Evolutionary conservation across 2,113 vertebrate species (phyloP).

Genomic region (Triplophysa rosa): DNA sequence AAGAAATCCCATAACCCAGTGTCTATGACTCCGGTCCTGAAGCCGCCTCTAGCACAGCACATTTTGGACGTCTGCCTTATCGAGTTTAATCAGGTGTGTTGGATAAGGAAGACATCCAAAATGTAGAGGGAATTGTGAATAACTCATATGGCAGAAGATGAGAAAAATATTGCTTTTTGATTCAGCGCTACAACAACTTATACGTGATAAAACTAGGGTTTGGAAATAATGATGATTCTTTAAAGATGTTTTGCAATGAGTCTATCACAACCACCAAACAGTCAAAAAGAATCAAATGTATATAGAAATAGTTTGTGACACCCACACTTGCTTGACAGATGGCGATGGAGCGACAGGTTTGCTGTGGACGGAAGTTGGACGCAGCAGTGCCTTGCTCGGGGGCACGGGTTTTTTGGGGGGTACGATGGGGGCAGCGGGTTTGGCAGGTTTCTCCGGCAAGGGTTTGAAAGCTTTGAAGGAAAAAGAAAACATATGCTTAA

Average conservation of each 20-base stretch:
- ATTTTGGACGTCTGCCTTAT: too few relatives aligned
- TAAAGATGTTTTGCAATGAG: background rate
- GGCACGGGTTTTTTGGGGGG: slow-evolving; percentile 91
- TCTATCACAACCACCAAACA: background rate
- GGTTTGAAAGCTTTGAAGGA: slow-evolving; percentile 78
- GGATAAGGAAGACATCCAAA: too few relatives aligned
- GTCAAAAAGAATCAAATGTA: background rate
- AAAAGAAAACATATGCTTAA: slow-evolving; percentile 7
- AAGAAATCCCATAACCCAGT: too few relatives aligned
- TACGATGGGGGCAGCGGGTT: slow-evolving; percentile 87
- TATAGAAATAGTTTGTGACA: background rate
- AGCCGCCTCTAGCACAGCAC: too few relatives aligned
- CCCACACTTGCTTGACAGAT: slow-evolving; percentile 76
- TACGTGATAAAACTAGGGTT: too few relatives aligned
- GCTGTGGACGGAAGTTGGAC: slow-evolving; percentile 72
- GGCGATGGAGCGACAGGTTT: slow-evolving; percentile 80
- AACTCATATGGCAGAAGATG: too few relatives aligned
- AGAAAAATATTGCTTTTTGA: too few relatives aligned
- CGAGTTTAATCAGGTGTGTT: background rate
- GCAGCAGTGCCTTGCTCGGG: slow-evolving; percentile 79
- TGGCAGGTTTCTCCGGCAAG: slow-evolving; percentile 80
- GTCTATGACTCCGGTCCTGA: too few relatives aligned
- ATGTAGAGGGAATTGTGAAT: too few relatives aligned
- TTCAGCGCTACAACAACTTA: too few relatives aligned
- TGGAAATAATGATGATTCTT: background rate